Evolutionary conservation across 2,113 vertebrate species (phyloP).

Genomic region (Carollia perspicillata): DNA sequence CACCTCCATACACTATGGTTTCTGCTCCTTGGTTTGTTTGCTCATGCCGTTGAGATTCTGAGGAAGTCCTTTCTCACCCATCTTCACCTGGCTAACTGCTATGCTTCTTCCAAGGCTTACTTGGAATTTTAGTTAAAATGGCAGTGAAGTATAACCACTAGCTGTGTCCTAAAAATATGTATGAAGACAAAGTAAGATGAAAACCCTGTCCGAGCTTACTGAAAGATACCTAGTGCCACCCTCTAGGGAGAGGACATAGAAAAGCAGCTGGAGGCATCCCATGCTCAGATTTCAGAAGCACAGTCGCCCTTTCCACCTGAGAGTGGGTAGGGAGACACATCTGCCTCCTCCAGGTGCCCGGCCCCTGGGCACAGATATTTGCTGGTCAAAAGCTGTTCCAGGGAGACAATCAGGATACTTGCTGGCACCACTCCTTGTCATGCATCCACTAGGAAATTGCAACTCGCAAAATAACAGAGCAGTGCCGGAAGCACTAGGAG

Average conservation of each 20-base stretch:
- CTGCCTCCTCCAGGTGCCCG: background rate
- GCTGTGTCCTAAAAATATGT: background rate
- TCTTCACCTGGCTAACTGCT: background rate
- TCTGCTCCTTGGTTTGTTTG: background rate
- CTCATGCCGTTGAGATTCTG: background rate
- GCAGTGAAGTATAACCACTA: background rate
- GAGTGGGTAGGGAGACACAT: background rate
- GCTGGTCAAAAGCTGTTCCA: background rate
- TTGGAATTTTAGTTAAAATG: background rate
- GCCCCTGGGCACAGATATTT: background rate
- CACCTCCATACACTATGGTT: background rate
- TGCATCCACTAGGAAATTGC: background rate
- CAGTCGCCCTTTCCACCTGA: background rate
- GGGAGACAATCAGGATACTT: background rate
- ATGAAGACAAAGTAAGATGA: background rate
- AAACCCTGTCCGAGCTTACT: background rate
- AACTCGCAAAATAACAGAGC: background rate
- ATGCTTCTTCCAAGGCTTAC: background rate
- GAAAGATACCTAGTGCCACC: background rate
- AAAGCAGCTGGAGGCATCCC: background rate
- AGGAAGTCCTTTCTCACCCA: background rate
- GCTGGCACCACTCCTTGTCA: background rate
- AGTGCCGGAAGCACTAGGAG: background rate
- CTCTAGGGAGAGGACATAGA: background rate
- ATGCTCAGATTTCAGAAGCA: background rate